Evolutionary conservation across 2,888 invertebrate species (phyloP).

Genomic region (Drosophila prolongata): DNA sequence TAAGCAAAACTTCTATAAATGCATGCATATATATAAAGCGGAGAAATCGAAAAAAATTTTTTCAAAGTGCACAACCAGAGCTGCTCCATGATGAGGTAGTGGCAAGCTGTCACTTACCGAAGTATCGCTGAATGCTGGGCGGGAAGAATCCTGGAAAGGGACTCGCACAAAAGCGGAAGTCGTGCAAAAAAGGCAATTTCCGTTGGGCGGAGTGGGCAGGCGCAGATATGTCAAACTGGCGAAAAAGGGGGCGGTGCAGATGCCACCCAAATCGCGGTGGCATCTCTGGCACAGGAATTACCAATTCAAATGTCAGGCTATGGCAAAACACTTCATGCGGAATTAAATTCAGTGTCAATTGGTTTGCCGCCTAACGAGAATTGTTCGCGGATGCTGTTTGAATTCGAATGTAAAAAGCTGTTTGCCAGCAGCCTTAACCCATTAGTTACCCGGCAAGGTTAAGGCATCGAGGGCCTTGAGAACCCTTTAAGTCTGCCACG

Average conservation of each 20-base stretch:
- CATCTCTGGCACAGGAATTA: slow-evolving; percentile 60
- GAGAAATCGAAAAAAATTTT: background rate
- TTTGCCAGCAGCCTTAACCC: slow-evolving; percentile 30
- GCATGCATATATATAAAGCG: too few relatives aligned
- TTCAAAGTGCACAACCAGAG: slow-evolving; percentile 9
- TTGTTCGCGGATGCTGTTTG: slow-evolving; percentile 47
- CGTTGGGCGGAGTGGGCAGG: slow-evolving; percentile 49
- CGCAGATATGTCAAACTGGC: slow-evolving; percentile 3
- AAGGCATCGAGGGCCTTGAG: slow-evolving; percentile 20
- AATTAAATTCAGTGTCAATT: slow-evolving; percentile 81
- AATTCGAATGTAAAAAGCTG: slow-evolving; percentile 33
- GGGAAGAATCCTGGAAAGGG: slow-evolving; percentile 12
- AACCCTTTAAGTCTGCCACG: slow-evolving; percentile 15
- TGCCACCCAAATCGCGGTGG: slow-evolving; percentile 14
- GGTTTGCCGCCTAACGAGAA: slow-evolving; percentile 39
- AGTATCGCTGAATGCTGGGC: slow-evolving; percentile 30
- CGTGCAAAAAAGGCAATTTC: slow-evolving; percentile 78
- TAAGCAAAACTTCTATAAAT: too few relatives aligned
- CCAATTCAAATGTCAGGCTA: slow-evolving; percentile 77
- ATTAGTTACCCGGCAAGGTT: slow-evolving; percentile 42
- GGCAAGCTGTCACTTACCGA: slow-evolving; percentile 67
- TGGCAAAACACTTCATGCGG: slow-evolving; percentile 56
- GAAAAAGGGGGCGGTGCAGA: background rate
- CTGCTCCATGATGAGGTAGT: slow-evolving; percentile 26
- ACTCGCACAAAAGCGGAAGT: slow-evolving; percentile 54